Evolutionary conservation across 2,888 invertebrate genomes (phyloP), one percentile per base, ranked within the genome.

Genomic region (Lithosia quadra): DNA sequence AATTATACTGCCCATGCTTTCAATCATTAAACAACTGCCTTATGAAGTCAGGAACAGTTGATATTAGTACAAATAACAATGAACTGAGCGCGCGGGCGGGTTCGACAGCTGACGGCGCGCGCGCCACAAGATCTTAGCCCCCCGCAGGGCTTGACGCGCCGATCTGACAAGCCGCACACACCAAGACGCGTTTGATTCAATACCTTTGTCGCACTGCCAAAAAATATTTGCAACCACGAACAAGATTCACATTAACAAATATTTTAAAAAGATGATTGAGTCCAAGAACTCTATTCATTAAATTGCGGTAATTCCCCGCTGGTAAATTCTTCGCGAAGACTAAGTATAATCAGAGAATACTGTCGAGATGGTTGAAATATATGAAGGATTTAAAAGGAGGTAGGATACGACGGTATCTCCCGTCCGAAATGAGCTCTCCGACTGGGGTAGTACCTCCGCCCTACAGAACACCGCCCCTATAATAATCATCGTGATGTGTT

Each of bases 111-210:
- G 78, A 68, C 69, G 56, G 70, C 21, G 61, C 28, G 72, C 64
- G 75, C 73, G 63, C 65, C 72, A 76, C 83, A 82, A 84, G 80
- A 71, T 33, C 18, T 13, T 75, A 81, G 75, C 83, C 67, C 80
- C 86, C 87, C 83, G 88, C 85, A 67, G 88, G 64, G 86, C 64
- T 72, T 69, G 77, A 76, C 79, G 74, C 74, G 70, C 71, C 65
- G 57, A 43, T n/a, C 49, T 22, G 36, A 63, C 62, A 62, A 21
- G 36, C 21, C 36, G 55, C 65, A 61, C 58, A 62, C 65, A 55
- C 53, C n/a, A 53, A n/a, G 33, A 53, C 33, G 11, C 63, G 13
- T 60, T 33, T 21, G 15, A 57, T 39, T 28, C 22, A 34, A 34
- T 53, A 34, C 53, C 55, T 63, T 56, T 63, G n/a, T 36, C 22